Conservation (phyloP, 2,797 vertebrate species). For the Percopsis omiscomaycus region DNA sequence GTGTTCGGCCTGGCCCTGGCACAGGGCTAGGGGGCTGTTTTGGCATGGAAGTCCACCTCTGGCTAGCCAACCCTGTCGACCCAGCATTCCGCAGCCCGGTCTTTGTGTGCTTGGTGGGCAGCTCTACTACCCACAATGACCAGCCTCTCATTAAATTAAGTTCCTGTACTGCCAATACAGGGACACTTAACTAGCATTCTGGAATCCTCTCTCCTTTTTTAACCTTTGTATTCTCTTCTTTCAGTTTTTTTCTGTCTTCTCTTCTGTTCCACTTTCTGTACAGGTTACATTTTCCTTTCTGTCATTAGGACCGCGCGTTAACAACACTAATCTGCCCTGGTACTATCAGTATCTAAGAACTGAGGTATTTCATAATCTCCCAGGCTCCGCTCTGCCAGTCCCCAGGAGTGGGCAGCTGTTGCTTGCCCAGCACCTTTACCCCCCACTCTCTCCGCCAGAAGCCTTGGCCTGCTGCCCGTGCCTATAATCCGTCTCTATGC, state of each 20-base stretch:
- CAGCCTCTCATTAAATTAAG: conserved; percentile 26
- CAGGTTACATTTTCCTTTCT: neutral
- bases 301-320: conserved; percentile 1
- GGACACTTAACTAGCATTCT: conserved; percentile 11
- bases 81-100: conserved; percentile 47
- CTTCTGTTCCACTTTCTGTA: neutral
- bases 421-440: conserved; percentile 34
- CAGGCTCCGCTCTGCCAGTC: conserved; percentile 17
- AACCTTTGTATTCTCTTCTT: neutral
- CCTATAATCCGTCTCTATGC: conserved; percentile 39
- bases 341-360: conserved; percentile 13
- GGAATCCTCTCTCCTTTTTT: neutral
- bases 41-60: conserved; percentile 47
- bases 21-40: conserved; percentile 30
- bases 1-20: conserved; percentile 56
- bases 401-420: conserved; percentile 37
- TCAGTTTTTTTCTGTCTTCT: neutral
- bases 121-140: conserved; percentile 18
- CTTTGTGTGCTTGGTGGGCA: neutral
- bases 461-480: conserved; percentile 30
- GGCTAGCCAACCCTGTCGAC: conserved; percentile 45
- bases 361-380: conserved; percentile 33
- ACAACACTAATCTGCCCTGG: conserved; percentile 16
- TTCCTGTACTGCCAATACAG: conserved; percentile 4
- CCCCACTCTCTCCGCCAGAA: conserved; percentile 31